Base-by-base conservation (phyloP, 1,140 invertebrate genomes). In the Littorina saxatilis region DNA sequence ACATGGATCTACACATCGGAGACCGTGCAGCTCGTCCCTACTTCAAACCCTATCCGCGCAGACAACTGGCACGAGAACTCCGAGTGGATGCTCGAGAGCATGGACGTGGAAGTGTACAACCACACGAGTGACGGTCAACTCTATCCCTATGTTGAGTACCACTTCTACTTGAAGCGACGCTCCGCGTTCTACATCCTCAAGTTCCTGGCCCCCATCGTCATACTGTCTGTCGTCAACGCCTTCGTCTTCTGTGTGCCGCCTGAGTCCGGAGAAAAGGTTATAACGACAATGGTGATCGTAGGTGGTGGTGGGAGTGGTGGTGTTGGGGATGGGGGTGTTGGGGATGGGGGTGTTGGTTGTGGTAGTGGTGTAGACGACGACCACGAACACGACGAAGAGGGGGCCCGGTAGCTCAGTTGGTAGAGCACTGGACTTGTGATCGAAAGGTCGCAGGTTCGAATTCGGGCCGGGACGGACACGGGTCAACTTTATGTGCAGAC, bases 241-340 rank as follows among this genome's bases (percentile, higher is more conserved):
- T 85, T 89, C 43, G 85, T 82, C 5, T 89, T 89, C 66, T 80
- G 82, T 58, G 55, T 89, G 23, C 88, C 88, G 17, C 85, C 87
- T 43, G 85, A 87, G 37, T 80, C 79, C 47, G 88, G 86, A 17
- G 82, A 83, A 39, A 83, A 83, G 37, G 82, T 83, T 15, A n/a
- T n/a, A n/a, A n/a, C n/a, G n/a, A n/a, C n/a, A n/a, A n/a, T n/a
- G n/a, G n/a, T n/a, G n/a, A 20, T 9, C 9, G 20, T 50, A 20
- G 47, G 47, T 50, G 20, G 9, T 9, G 47, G 47, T 50, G 9
- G 47, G 47, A 20, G 9, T 50, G 47, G 47, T 50, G 47, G 47
- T 50, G 47, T 50, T 50, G 47, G 9, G 47, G 20, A 7, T 9
- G 9, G 47, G 47, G 9, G 47, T 50, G 47, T 50, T 50, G 9